Percentiles rank a stretch among this genome's conserved stretches.
Evolutionary conservation across 2,113 vertebrate species (phyloP).

Genomic region (Scortum barcoo): DNA sequence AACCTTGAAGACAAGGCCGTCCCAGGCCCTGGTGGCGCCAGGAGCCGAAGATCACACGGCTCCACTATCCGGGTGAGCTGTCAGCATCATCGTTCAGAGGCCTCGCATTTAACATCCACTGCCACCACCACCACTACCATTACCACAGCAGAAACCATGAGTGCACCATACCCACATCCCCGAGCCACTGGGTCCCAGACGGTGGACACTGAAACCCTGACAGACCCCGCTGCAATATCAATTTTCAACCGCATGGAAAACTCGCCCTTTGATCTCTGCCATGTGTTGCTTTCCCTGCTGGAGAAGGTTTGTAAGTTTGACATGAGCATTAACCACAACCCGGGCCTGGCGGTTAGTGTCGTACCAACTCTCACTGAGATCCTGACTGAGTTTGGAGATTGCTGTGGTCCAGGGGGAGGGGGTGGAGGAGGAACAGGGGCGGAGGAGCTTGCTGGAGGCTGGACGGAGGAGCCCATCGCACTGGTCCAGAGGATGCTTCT

Average conservation of each 20-base stretch:
- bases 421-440: constrained; percentile 63
- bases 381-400: constrained; percentile 91
- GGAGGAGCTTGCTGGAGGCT: constrained; percentile 88
- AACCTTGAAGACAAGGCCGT: constrained; percentile 88
- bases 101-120: constrained; percentile 54
- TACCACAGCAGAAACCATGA: constrained; percentile 77
- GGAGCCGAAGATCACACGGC: constrained; percentile 83
- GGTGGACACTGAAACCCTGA: constrained; percentile 81
- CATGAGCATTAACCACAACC: constrained; percentile 90
- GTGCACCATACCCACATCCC: constrained; percentile 73
- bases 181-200: constrained; percentile 70
- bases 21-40: constrained; percentile 54
- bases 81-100: constrained; percentile 75
- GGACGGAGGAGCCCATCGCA: constrained; percentile 95
- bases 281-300: constrained; percentile 91
- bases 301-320: constrained; percentile 97
- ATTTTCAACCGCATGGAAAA: constrained; percentile 88
- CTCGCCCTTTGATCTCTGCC: constrained; percentile 95
- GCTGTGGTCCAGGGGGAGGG: constrained; percentile 78
- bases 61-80: constrained; percentile 82
- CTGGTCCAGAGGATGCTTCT: constrained; percentile 95
- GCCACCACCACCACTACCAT: constrained; percentile 18
- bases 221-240: constrained; percentile 85
- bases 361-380: constrained; percentile 94
- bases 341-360: constrained; percentile 89